A percentile compares a stretch with the other conserved stretches of the same genome.
These are phyloP conservation scores for Rosalia funebris DNA, from an alignment of 2,888 invertebrate species.

Conservation along the genomic window DNA sequence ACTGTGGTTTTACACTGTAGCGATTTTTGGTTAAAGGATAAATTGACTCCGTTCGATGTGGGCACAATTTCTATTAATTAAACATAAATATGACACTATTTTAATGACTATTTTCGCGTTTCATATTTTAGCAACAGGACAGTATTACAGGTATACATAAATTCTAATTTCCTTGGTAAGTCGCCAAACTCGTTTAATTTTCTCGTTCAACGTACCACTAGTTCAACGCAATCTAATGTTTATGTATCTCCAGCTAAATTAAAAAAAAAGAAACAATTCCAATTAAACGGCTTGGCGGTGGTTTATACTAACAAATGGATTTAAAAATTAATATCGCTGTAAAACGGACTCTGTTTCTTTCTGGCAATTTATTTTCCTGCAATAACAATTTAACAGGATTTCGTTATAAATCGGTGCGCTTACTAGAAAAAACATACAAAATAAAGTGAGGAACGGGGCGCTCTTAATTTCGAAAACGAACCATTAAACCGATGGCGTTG, in stretches of 20 bases:
- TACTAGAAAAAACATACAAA: neutral
- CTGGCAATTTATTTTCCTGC: neutral
- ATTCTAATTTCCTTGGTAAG: neutral
- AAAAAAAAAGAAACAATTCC: constrained; percentile 9
- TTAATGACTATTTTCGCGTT: too few species aligned
- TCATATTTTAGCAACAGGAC: too few species aligned
- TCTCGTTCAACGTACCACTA: neutral
- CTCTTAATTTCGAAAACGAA: constrained; percentile 14
- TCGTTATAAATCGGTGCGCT: neutral
- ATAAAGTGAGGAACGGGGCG: neutral
- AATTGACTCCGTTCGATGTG: too few species aligned
- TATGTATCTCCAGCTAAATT: constrained; percentile 5
- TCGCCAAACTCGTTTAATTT: neutral
- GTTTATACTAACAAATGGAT: neutral
- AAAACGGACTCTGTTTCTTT: neutral
- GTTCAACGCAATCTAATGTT: neutral
- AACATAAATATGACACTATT: too few species aligned
- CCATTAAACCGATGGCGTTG: constrained; percentile 7
- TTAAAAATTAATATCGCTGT: constrained; percentile 3
- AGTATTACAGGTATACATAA: neutral
- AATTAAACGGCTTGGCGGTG: constrained; percentile 2
- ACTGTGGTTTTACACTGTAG: too few species aligned
- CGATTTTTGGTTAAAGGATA: too few species aligned
- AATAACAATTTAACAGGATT: neutral
- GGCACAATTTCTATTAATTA: too few species aligned